A percentile compares a stretch with the other conserved stretches of the same genome.
Conservation (phyloP, 2,113 vertebrate species). For the Brachypodius melanocephalos region DNA sequence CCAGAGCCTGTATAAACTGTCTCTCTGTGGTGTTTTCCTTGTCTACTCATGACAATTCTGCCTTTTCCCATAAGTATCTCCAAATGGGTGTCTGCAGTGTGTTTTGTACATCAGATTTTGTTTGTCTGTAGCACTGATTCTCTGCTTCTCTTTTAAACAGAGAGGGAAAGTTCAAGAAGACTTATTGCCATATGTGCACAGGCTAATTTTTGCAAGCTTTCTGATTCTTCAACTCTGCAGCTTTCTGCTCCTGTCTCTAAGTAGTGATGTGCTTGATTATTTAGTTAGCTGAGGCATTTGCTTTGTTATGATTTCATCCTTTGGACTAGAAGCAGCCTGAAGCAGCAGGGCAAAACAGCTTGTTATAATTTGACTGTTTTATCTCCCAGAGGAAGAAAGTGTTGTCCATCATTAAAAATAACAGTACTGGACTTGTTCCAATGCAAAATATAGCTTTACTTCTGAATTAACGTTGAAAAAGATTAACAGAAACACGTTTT, state of each 20-base stretch:
- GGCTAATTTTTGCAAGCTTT: background rate
- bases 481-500: background rate
- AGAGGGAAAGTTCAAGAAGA: background rate
- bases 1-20: background rate
- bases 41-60: background rate
- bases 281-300: background rate
- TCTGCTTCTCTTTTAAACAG: background rate
- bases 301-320: background rate
- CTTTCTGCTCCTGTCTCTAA: background rate
- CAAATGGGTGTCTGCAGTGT: background rate
- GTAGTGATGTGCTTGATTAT: background rate
- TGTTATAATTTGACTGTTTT: background rate
- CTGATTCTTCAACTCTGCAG: background rate
- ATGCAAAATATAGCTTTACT: background rate
- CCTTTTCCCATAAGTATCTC: background rate
- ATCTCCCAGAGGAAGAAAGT: conserved; percentile 5
- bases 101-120: background rate
- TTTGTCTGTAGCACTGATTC: background rate
- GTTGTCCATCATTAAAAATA: background rate
- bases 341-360: conserved; percentile 8
- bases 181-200: background rate
- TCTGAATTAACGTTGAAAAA: background rate
- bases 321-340: background rate
- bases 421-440: background rate
- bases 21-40: background rate